Base-by-base conservation (phyloP, 2,797 vertebrate species). In the Microctenopoma lineatum region DNA sequence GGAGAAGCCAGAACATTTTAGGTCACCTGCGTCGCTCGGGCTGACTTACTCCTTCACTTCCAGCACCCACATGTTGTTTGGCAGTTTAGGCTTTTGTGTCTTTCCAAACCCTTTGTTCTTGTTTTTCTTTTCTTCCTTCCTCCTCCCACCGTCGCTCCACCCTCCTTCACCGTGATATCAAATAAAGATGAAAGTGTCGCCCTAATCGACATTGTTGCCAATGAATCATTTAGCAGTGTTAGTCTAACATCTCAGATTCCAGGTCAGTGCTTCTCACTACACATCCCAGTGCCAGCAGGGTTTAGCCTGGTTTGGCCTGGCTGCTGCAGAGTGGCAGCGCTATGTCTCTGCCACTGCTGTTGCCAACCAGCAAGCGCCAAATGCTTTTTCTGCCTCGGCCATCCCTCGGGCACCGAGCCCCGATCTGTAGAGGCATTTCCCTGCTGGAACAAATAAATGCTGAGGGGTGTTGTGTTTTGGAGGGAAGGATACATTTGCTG, bases 191-290 rank as follows among this genome's bases (percentile, higher is more conserved):
- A 90, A 87, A 75, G 81, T 85, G 87, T 85, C 66, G 70, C 80
- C 80, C 88, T 90, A 89, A 92, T 90, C 69, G 76, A 86, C 84
- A 82, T 87, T 86, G 83, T 87, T 84, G 72, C 72, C 71, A 70
- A 84, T 90, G 80, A 91, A 91, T 93, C 86, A 91, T 92, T 91
- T 82, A 92, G 67, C 83, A 85, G 75, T 80, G 83, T 91, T 91
- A 90, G 89, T 92, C 87, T 90, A 89, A 88, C 84, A 83, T 86
- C 73, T 73, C 77, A 71, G 70, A 82, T 90, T 91, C 89, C 87
- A 90, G 86, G 90, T 92, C 90, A 88, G 77, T 83, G 87, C 80
- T 29, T 87, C 81, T 79, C 73, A 53, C 67, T 82, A 70, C 84
- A 64, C 82, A 46, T 80, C 83, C 75, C 29, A 26, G 70, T 75